Percentiles rank a stretch among this genome's conserved stretches.
Conservation (phyloP, 2,888 invertebrate species). For the Malthinus flaveolus region DNA sequence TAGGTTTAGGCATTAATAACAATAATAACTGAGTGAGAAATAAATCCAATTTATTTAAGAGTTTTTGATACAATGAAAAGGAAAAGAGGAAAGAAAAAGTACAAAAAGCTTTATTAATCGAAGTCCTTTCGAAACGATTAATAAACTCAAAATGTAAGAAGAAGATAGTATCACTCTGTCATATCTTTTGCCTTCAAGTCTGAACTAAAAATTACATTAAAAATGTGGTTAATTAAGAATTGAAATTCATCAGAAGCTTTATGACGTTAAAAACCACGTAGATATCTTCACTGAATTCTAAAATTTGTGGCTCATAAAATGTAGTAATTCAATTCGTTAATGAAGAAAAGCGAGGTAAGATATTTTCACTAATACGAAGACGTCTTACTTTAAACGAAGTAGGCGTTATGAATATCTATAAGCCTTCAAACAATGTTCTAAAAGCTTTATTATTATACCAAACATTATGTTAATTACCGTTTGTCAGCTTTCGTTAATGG, state of each 20-base stretch:
- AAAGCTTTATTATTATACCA: constrained; percentile 23
- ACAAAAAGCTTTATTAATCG: too few species aligned
- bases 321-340: constrained; percentile 12
- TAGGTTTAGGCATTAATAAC: too few species aligned
- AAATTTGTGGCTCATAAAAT: constrained; percentile 16
- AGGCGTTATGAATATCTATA: constrained; percentile 28
- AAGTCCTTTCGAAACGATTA: too few species aligned
- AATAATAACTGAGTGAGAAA: too few species aligned
- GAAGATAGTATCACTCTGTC: too few species aligned
- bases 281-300: constrained; percentile 14
- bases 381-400: constrained; percentile 3
- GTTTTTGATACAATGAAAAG: too few species aligned
- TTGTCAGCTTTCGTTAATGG: background rate
- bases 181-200: too few species aligned
- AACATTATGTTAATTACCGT: constrained; percentile 15
- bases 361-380: background rate
- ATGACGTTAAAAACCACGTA: constrained; percentile 17
- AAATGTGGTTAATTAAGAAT: constrained; percentile 10
- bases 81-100: too few species aligned
- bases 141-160: too few species aligned
- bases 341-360: background rate
- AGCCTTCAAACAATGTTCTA: constrained; percentile 24
- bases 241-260: constrained; percentile 13
- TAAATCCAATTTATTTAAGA: too few species aligned
- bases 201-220: too few species aligned